Conservation (phyloP, 2,888 invertebrate genomes). For the Hyalella azteca region DNA sequence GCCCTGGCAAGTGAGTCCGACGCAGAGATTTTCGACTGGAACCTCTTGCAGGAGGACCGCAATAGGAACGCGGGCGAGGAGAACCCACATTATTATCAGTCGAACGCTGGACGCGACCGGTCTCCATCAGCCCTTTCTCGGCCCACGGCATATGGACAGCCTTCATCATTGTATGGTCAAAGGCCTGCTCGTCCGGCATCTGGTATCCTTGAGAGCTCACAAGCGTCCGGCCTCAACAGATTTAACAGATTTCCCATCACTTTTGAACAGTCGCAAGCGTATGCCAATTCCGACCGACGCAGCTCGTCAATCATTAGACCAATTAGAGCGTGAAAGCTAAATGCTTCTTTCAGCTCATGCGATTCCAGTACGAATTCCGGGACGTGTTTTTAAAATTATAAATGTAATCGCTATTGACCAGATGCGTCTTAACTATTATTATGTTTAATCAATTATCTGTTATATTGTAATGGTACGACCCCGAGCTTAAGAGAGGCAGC, state of each 20-base stretch:
- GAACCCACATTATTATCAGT: neutral
- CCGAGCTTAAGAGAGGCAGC: too few relatives aligned
- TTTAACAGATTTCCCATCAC: conserved; percentile 18
- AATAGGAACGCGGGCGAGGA: neutral
- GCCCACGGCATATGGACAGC: neutral
- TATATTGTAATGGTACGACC: too few relatives aligned
- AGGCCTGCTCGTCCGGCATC: conserved; percentile 11
- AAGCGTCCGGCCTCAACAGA: neutral
- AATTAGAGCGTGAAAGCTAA: neutral
- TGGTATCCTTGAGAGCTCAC: neutral
- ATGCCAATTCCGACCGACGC: conserved; percentile 9
- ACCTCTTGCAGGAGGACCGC: conserved; percentile 12
- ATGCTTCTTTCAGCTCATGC: too few relatives aligned
- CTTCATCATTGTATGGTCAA: neutral
- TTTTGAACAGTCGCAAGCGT: neutral
- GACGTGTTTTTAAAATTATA: too few relatives aligned
- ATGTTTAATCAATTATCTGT: too few relatives aligned
- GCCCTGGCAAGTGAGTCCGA: conserved; percentile 17
- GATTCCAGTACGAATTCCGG: too few relatives aligned
- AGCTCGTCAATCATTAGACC: neutral
- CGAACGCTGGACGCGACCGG: neutral
- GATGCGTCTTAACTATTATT: too few relatives aligned
- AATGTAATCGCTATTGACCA: too few relatives aligned
- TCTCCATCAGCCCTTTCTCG: too few relatives aligned
- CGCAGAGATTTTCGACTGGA: conserved; percentile 25